These are phyloP conservation scores for Plutomurus gul DNA, from an alignment of 1,140 invertebrate genomes.

Conservation along the genomic window DNA sequence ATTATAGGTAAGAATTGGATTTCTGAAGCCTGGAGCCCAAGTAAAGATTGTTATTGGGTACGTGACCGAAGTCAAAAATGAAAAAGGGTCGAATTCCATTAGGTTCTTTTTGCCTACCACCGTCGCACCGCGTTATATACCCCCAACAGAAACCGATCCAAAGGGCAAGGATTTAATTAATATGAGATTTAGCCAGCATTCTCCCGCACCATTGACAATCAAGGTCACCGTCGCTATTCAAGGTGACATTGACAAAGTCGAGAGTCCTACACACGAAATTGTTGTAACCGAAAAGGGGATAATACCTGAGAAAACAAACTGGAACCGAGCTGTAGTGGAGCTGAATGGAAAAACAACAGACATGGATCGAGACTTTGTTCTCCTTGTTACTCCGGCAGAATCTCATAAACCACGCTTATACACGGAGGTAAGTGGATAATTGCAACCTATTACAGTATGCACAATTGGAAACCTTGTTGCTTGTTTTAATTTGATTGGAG, in stretches of 20 bases:
- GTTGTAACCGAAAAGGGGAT: constrained; percentile 27
- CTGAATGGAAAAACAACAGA: constrained; percentile 48
- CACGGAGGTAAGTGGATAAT: constrained; percentile 40
- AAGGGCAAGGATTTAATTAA: constrained; percentile 46
- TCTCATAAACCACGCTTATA: constrained; percentile 47
- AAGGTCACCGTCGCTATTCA: constrained; percentile 40
- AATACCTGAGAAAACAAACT: constrained; percentile 27
- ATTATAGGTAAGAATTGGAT: constrained; percentile 58
- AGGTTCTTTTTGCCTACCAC: constrained; percentile 58
- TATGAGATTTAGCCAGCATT: constrained; percentile 50
- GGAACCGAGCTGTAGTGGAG: constrained; percentile 40
- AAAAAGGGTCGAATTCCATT: constrained; percentile 56
- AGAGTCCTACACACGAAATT: constrained; percentile 48
- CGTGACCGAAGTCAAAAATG: constrained; percentile 60
- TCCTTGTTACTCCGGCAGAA: constrained; percentile 48
- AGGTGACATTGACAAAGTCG: constrained; percentile 45
- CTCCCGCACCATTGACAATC: constrained; percentile 43
- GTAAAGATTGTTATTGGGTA: constrained; percentile 63
- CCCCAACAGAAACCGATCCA: constrained; percentile 42
- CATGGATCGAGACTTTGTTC: constrained; percentile 54
- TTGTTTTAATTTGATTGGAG: too few species aligned
- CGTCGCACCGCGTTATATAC: constrained; percentile 54
- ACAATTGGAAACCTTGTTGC: too few species aligned
- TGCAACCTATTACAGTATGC: background rate
- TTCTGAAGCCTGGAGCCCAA: constrained; percentile 58